Evolutionary conservation across 1,140 invertebrate genomes (phyloP), one percentile per base, ranked within the genome.

Genomic region (Drosophila equinoxialis): DNA sequence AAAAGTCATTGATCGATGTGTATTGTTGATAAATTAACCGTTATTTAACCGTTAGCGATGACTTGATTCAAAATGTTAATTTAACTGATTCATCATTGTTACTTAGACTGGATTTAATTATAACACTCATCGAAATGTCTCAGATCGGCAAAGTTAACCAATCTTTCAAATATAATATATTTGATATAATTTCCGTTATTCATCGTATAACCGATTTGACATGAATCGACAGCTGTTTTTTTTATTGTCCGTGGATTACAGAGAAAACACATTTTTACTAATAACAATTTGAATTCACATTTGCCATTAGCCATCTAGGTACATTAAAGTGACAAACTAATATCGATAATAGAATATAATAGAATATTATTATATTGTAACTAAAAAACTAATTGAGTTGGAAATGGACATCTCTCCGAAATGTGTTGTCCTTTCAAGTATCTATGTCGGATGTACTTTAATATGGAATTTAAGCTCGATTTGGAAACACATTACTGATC

Each of bases 171-270:
- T 48, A 30, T 30, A 30, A 30, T 30, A 20, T 51, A 51, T 23
- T 51, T 17, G 45, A 17, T 51, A 17, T 51, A 23, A 51, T 51
- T 51, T 51, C 45, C 17, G 45, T 51, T 51, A 51, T 51, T 51
- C 45, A 51, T n/a, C n/a, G 7, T 51, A 51, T 51, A 20, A 23
- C 17, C 45, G 17, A 51, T 51, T 14, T 8, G 3, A 23, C 7
- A 20, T 51, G 17, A 23, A 1, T 51, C 45, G 17, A 51, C 45
- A 51, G 17, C 17, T 51, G 45, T 17, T 17, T 17, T 17, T 51
- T 51, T 51, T 51, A 3, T 10, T 8, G 20, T 7, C 37, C 11
- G 45, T 37, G 7, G 1, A 10, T 37, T 37, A 37, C 35, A 10
- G 35, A 37, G 35, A 23, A 23, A 14, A 7, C 45, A 51, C 7